Evolutionary conservation across 2,797 vertebrate genomes (phyloP).

Genomic region (Notolabrus celidotus): DNA sequence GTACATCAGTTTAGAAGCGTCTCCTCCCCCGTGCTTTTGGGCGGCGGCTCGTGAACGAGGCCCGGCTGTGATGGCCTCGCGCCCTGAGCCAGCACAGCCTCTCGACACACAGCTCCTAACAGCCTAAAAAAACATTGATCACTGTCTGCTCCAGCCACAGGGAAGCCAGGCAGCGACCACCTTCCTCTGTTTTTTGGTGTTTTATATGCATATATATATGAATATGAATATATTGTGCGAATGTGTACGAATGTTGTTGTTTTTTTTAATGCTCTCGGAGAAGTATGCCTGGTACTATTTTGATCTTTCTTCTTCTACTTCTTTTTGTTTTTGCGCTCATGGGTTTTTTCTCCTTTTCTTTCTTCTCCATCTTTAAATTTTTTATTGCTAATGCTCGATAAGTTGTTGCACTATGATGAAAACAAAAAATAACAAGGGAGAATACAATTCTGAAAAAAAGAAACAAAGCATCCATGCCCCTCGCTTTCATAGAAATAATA

Average conservation of each 20-base stretch:
- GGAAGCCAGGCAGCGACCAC: slow-evolving; percentile 86
- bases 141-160: slow-evolving; percentile 86
- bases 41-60: slow-evolving; percentile 66
- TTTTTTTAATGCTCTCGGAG: slow-evolving; percentile 82
- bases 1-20: slow-evolving; percentile 66
- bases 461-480: slow-evolving; percentile 26
- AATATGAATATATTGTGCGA: slow-evolving; percentile 86
- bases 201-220: slow-evolving; percentile 87
- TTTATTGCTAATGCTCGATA: slow-evolving; percentile 75
- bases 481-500: slow-evolving; percentile 15
- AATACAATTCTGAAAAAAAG: slow-evolving; percentile 31
- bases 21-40: slow-evolving; percentile 58
- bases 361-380: slow-evolving; percentile 67
- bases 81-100: slow-evolving; percentile 84
- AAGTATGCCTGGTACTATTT: slow-evolving; percentile 77
- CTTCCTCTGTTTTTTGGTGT: slow-evolving; percentile 84
- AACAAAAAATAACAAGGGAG: slow-evolving; percentile 42
- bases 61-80: slow-evolving; percentile 73
- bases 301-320: slow-evolving; percentile 59
- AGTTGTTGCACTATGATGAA: slow-evolving; percentile 79
- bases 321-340: slow-evolving; percentile 44
- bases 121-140: slow-evolving; percentile 83
- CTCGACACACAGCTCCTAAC: slow-evolving; percentile 82
- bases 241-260: slow-evolving; percentile 84
- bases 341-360: slow-evolving; percentile 59